phyloP scores from a whole-genome alignment of 2,797 vertebrate species.

The Syncerus caffer region DNA sequence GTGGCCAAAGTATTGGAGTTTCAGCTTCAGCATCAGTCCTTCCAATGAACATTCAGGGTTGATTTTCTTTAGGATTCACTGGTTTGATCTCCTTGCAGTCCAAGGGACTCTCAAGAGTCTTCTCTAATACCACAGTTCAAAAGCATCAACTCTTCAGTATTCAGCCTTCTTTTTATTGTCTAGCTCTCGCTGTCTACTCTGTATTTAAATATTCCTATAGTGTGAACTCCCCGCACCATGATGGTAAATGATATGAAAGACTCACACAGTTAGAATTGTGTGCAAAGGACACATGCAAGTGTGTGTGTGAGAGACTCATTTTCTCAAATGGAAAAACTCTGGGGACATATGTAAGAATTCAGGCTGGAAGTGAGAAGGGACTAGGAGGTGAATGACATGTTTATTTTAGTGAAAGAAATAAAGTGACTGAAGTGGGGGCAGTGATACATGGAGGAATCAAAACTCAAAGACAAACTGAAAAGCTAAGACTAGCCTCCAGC shows the following conservation, averaged over 20 bases:
- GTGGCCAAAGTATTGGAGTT: too few relatives aligned
- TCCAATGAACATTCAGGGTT: too few relatives aligned
- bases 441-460: background rate
- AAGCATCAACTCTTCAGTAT: too few relatives aligned
- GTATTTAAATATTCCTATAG: constrained; percentile 4
- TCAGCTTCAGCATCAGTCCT: too few relatives aligned
- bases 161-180: too few relatives aligned
- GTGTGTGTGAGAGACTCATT: background rate
- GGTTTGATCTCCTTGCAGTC: too few relatives aligned
- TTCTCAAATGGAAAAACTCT: constrained; percentile 12
- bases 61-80: too few relatives aligned
- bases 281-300: background rate
- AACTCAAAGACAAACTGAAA: background rate
- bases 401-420: constrained; percentile 39
- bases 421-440: background rate
- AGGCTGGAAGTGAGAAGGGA: background rate
- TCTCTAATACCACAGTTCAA: too few relatives aligned
- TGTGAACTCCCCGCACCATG: background rate
- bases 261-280: background rate
- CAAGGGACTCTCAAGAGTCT: too few relatives aligned
- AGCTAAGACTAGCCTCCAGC: background rate
- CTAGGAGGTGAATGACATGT: constrained; percentile 9
- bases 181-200: background rate
- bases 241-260: background rate
- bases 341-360: constrained; percentile 36